Evolutionary conservation across 2,888 invertebrate species (phyloP).

Genomic region (Chrysina gloriosa): DNA sequence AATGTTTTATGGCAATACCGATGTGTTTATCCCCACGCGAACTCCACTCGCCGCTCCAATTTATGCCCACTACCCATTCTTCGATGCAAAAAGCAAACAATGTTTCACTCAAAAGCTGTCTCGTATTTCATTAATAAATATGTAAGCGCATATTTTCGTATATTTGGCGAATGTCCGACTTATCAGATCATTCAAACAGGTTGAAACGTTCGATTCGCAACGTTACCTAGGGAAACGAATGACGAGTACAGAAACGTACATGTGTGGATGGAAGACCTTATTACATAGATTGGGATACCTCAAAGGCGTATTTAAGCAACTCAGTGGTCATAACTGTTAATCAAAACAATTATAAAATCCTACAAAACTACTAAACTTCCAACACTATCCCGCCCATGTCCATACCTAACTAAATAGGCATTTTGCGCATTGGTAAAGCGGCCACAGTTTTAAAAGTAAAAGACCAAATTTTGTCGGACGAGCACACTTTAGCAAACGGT

Average conservation of each 20-base stretch:
- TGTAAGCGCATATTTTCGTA: not conserved
- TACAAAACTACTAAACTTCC: too few species aligned
- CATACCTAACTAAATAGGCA: too few species aligned
- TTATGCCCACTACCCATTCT: not conserved
- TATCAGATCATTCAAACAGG: not conserved
- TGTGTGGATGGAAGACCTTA: not conserved
- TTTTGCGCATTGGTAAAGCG: too few species aligned
- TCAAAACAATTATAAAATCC: too few species aligned
- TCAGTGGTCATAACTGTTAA: too few species aligned
- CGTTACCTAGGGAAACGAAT: too few species aligned
- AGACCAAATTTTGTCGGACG: too few species aligned
- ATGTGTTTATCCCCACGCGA: conserved; percentile 9
- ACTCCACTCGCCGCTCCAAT: not conserved
- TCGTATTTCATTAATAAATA: conserved; percentile 25
- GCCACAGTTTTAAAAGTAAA: too few species aligned
- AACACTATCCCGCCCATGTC: too few species aligned
- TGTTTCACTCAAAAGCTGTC: conserved; percentile 16
- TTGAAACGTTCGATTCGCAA: not conserved
- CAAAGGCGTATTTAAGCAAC: too few species aligned
- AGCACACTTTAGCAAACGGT: too few species aligned
- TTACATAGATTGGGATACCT: not conserved
- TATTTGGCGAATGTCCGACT: not conserved
- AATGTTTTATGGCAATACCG: conserved; percentile 17
- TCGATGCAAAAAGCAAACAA: conserved; percentile 10
- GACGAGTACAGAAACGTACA: too few species aligned